Evolutionary conservation across 2,113 vertebrate genomes (phyloP).

Genomic region (Prunella fulvescens): DNA sequence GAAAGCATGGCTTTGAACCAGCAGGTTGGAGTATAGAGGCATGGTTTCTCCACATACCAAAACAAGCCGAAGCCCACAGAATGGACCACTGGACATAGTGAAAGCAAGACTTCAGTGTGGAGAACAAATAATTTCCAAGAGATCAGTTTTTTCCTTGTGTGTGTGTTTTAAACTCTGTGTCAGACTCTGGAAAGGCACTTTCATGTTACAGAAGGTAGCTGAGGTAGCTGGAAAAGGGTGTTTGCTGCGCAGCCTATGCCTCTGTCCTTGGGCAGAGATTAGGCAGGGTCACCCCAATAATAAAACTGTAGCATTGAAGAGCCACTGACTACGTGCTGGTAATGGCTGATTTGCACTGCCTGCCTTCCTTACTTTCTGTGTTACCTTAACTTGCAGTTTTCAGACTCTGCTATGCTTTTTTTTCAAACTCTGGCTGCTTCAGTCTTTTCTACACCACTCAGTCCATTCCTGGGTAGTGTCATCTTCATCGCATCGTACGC

Average conservation of each 20-base stretch:
- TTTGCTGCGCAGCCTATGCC: background rate
- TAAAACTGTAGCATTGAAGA: background rate
- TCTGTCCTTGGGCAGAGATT: background rate
- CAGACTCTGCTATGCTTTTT: conserved; percentile 96
- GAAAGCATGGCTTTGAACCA: background rate
- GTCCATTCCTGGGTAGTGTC: conserved; percentile 95
- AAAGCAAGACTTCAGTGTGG: background rate
- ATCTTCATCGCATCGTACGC: conserved; percentile 95
- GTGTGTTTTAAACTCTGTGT: background rate
- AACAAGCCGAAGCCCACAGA: background rate
- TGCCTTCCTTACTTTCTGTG: background rate
- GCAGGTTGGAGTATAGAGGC: background rate
- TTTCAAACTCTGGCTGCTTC: conserved; percentile 89
- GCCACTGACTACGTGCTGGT: accelerated
- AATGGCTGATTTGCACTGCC: background rate
- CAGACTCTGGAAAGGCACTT: background rate
- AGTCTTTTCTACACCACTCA: conserved; percentile 90
- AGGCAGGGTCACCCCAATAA: background rate
- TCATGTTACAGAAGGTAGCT: background rate
- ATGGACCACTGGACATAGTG: background rate
- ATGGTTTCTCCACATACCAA: background rate
- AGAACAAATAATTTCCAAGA: background rate
- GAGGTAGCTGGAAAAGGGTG: background rate
- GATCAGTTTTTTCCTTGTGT: background rate
- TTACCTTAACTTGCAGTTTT: conserved; percentile 70